These are phyloP conservation scores for Acropora yongei DNA, from an alignment of 64 coral and sea anemone species.

Conservation along the genomic window DNA sequence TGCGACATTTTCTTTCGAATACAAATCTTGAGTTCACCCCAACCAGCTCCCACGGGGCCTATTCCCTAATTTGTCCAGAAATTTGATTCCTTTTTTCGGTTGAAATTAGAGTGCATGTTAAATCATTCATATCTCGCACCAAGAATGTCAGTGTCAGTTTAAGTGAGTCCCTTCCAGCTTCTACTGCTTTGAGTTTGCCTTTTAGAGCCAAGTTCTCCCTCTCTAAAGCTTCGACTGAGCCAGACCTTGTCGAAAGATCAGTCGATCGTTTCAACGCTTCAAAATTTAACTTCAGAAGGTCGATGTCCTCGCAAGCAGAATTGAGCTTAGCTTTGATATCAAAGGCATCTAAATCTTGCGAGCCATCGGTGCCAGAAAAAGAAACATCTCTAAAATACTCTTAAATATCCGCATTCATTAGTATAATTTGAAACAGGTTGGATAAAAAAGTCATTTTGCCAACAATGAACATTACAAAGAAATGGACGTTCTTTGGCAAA, in stretches of 20 bases:
- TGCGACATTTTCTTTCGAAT: constrained; percentile 19
- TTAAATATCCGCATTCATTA: too few species aligned
- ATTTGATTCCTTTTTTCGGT: constrained; percentile 15
- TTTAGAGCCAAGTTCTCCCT: constrained; percentile 8
- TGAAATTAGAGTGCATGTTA: constrained; percentile 8
- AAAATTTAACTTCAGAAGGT: neutral
- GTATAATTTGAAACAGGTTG: too few species aligned
- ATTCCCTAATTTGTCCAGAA: neutral
- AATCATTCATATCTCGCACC: neutral
- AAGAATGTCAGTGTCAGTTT: neutral
- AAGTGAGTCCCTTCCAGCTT: neutral
- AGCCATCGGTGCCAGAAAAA: neutral
- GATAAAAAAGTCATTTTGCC: too few species aligned
- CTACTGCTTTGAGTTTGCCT: neutral
- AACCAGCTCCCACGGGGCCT: constrained; percentile 2
- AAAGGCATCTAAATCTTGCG: neutral
- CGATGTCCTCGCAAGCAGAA: neutral
- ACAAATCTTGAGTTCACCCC: neutral
- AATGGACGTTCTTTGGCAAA: too few species aligned
- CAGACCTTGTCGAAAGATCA: neutral
- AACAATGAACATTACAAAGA: too few species aligned
- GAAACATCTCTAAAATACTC: neutral
- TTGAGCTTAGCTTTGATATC: constrained; percentile 7
- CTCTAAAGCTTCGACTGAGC: neutral
- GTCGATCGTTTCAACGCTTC: neutral